Base-by-base conservation (phyloP, 2,888 invertebrate species). In the Sipha maydis region DNA sequence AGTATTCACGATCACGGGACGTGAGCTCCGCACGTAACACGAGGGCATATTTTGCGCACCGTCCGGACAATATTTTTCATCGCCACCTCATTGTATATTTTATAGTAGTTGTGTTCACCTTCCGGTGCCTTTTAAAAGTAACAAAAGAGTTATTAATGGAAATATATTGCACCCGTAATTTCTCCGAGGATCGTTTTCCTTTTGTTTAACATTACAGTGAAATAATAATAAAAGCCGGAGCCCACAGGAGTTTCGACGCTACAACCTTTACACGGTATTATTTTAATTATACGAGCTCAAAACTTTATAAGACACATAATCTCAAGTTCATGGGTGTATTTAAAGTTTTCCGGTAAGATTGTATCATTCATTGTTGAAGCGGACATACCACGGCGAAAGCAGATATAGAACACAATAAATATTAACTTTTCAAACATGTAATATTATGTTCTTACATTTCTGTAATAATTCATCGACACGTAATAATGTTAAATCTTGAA, bases 141-240 rank as follows among this genome's bases (percentile, higher is more conserved):
- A 84, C 84, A 84, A 84, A 28, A 84, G 84, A 61, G 38, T 76
- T 76, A 84, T 76, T 76, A 84, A 84, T 61, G 84, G n/a, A 38
- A 28, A 61, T 38, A 61, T 21, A 38, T 84, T 75, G 28, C 28
- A 34, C 38, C 34, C 56, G 84, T 56, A 73, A 82, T 73, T 83
- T 31, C 54, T 83, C 25, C 31, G 21, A 73, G 48, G 54, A 73
- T 83, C 69, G n/a, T 83, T 83, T 73, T 73, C 73, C 73, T 76
- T 76, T 76, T 76, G 61, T 76, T 76, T 84, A 38, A 76, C 61
- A 41, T 41, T 76, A 76, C 38, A 8, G 38, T 61, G 54, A 83
- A 25, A 77, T 28, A 84, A 84, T 84, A 75, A 84, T 76, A 84
- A 84, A 75, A 84, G 38, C 54, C 34, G 31, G 56, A 8, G 1